These are phyloP conservation scores for Enteromius thamalakanensis DNA, from an alignment of 2,797 vertebrate species.

Conservation along the genomic window DNA sequence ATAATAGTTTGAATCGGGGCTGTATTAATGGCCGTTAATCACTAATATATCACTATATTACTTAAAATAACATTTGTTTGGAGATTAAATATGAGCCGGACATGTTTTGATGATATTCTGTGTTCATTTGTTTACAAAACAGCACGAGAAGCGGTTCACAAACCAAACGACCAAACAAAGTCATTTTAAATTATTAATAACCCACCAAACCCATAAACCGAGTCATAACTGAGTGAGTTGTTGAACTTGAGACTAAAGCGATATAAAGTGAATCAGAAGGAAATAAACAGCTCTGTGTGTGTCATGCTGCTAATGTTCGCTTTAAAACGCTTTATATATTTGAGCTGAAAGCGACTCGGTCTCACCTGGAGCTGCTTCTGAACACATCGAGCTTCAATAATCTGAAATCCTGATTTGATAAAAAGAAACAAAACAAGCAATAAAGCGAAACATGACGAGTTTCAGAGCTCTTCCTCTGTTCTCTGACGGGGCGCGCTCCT, in stretches of 20 bases:
- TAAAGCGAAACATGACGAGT: conserved; percentile 4
- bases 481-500: conserved; percentile 17
- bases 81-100: not conserved
- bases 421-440: not conserved
- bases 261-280: not conserved
- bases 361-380: conserved; percentile 9
- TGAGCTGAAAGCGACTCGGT: not conserved
- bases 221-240: not conserved
- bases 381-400: not conserved
- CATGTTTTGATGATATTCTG: not conserved
- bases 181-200: not conserved
- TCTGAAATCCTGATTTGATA: not conserved
- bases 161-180: not conserved
- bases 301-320: not conserved
- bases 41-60: not conserved
- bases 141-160: not conserved
- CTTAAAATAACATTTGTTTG: not conserved
- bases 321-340: too few species aligned
- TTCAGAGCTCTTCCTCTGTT: not conserved
- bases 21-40: not conserved
- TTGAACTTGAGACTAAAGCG: not conserved
- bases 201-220: not conserved
- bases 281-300: not conserved
- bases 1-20: not conserved
- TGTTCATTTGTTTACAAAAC: not conserved